Evolutionary conservation across 2,797 vertebrate species (phyloP).

Genomic region (Naso thynnoides): DNA sequence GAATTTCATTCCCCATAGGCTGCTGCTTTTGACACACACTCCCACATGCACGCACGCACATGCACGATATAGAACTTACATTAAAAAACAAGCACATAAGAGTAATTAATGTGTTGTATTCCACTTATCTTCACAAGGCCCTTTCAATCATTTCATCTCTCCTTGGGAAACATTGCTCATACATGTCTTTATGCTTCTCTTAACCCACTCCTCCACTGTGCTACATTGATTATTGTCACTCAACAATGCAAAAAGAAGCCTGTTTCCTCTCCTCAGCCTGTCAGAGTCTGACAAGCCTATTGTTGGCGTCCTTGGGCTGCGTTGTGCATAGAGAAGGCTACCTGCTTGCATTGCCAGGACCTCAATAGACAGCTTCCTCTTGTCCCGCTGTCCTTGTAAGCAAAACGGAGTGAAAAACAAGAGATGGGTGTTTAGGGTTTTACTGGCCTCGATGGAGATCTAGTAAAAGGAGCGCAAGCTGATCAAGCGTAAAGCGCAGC

Average conservation of each 20-base stretch:
- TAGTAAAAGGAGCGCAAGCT: constrained; percentile 49
- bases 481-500: constrained; percentile 42
- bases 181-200: constrained; percentile 21
- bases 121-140: constrained; percentile 33
- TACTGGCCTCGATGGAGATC: constrained; percentile 44
- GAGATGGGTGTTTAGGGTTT: constrained; percentile 36
- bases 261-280: constrained; percentile 9
- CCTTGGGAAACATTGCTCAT: constrained; percentile 33
- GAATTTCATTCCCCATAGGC: constrained; percentile 81
- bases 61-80: constrained; percentile 12
- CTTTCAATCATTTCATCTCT: constrained; percentile 40
- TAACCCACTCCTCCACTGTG: constrained; percentile 3
- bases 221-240: constrained; percentile 18
- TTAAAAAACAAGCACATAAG: constrained; percentile 33
- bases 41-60: constrained; percentile 2
- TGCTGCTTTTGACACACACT: constrained; percentile 73
- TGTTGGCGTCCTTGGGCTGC: constrained; percentile 29
- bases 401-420: constrained; percentile 34
- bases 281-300: constrained; percentile 38
- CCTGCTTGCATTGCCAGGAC: background rate
- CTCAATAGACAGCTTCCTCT: constrained; percentile 10
- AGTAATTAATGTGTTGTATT: constrained; percentile 54
- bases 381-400: constrained; percentile 22
- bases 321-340: constrained; percentile 1
- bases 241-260: constrained; percentile 21